Percentiles rank a stretch among this genome's conserved stretches.
These are phyloP conservation scores for Lamellibrachia columna DNA, from an alignment of 2,888 invertebrate species.

Conservation along the genomic window DNA sequence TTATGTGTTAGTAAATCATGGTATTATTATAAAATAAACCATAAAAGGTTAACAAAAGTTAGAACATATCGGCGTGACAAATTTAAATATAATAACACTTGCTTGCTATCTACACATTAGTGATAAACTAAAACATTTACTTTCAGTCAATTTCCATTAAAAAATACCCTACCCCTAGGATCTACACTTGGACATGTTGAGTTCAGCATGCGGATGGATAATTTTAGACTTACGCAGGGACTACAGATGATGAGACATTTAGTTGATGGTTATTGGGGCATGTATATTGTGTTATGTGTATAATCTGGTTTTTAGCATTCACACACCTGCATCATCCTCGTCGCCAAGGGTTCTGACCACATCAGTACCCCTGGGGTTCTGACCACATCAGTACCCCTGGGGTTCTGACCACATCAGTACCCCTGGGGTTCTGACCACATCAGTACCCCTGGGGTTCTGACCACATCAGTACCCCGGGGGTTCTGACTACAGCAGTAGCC, in stretches of 20 bases:
- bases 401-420: no score
- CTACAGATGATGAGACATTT: not conserved
- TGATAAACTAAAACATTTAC: not conserved
- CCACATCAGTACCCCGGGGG: no score
- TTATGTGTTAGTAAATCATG: no score
- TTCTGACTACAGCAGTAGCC: no score
- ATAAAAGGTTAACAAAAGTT: not conserved
- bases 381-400: no score
- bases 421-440: no score
- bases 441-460: no score
- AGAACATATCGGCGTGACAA: not conserved
- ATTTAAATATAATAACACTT: not conserved
- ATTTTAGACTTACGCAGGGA: not conserved
- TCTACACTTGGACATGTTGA: not conserved
- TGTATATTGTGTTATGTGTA: not conserved
- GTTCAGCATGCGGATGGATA: not conserved
- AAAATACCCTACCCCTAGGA: not conserved
- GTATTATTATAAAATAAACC: no score
- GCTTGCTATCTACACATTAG: not conserved
- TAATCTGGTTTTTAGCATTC: not conserved
- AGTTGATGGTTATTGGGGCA: not conserved
- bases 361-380: no score
- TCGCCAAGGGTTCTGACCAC: no score
- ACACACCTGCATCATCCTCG: not conserved
- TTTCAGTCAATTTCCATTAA: no score